Conservation (phyloP, 2,888 invertebrate genomes). For the Nephrotoma appendiculata region DNA sequence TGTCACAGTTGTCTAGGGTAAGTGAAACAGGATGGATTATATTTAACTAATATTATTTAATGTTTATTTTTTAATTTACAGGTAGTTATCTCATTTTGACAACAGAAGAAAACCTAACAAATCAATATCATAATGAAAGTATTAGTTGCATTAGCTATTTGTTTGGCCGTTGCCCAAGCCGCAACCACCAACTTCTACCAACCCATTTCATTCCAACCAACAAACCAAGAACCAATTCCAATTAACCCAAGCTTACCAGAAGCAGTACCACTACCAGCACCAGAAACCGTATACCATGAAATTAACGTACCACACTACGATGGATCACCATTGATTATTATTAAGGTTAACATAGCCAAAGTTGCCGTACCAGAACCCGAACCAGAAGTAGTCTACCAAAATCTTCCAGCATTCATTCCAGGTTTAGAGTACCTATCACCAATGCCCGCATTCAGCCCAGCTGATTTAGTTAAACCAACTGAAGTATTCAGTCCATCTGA, state of each 20-base stretch:
- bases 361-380: background rate
- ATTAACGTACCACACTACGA: background rate
- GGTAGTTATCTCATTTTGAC: background rate
- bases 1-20: background rate
- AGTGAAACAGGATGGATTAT: background rate
- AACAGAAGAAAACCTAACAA: background rate
- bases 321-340: background rate
- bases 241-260: background rate
- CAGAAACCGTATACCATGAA: background rate
- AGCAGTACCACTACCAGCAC: background rate
- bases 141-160: background rate
- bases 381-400: background rate
- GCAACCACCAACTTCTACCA: background rate
- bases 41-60: background rate
- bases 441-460: background rate
- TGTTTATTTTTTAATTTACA: background rate
- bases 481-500: background rate
- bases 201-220: background rate
- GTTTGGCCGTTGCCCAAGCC: background rate
- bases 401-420: background rate
- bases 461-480: background rate
- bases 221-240: background rate
- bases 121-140: background rate
- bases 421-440: background rate
- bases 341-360: background rate